Conservation (phyloP, 2,797 vertebrate species). For the Epinephelus malabaricus region DNA sequence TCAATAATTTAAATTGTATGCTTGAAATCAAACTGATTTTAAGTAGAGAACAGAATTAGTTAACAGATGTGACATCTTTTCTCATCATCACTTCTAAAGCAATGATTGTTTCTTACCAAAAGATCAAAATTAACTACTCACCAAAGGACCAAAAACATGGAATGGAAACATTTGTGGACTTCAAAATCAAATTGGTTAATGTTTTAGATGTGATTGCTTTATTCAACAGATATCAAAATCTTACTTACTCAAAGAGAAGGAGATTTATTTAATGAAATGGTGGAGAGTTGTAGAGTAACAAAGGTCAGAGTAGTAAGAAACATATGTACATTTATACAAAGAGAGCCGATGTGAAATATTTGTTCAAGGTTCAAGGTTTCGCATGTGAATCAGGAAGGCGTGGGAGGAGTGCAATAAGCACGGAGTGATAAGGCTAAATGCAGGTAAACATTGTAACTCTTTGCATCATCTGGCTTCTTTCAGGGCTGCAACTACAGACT, state of each 20-base stretch:
- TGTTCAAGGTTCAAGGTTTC: slow-evolving; percentile 60
- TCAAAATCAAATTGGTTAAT: background rate
- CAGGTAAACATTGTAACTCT: background rate
- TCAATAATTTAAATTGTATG: background rate
- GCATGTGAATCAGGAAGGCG: background rate
- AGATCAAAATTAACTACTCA: background rate
- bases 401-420: slow-evolving; percentile 8
- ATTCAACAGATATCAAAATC: background rate
- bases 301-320: background rate
- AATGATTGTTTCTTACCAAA: background rate
- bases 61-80: background rate
- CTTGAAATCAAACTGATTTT: background rate
- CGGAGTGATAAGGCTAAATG: slow-evolving; percentile 53
- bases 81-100: background rate
- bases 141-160: background rate
- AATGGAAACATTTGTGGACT: background rate
- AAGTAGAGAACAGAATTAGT: background rate
- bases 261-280: background rate
- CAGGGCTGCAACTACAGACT: slow-evolving; percentile 46
- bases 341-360: background rate
- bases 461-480: slow-evolving; percentile 10
- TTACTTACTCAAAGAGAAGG: background rate
- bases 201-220: background rate
- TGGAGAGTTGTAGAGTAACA: background rate
- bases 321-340: background rate